These are phyloP conservation scores for Gambusia yucatana DNA, from an alignment of 2,797 vertebrate genomes.

Conservation along the genomic window DNA sequence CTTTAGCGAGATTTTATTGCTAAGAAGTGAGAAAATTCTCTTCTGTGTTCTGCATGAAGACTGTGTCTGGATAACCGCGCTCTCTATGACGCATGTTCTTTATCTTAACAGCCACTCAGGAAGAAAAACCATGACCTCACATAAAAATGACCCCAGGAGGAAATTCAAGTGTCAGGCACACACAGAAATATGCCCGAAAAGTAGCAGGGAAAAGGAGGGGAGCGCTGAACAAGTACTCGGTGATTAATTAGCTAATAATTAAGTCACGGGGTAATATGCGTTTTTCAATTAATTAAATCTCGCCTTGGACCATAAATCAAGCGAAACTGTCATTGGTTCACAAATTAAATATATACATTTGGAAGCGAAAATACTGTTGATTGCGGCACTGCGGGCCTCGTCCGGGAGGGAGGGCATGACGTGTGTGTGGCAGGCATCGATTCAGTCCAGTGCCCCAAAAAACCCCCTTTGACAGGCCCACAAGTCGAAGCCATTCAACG, in stretches of 20 bases:
- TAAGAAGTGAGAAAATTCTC: constrained; percentile 20
- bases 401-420: constrained; percentile 65
- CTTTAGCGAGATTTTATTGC: background rate
- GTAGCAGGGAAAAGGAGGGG: constrained; percentile 44
- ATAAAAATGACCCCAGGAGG: constrained; percentile 73
- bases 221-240: constrained; percentile 65
- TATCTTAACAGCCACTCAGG: constrained; percentile 67
- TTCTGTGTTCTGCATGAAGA: constrained; percentile 17
- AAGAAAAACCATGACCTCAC: constrained; percentile 79
- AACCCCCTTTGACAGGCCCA: constrained; percentile 57
- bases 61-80: constrained; percentile 16
- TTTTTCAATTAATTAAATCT: constrained; percentile 84
- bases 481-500: constrained; percentile 50
- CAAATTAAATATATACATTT: constrained; percentile 83
- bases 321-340: constrained; percentile 80
- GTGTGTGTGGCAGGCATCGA: constrained; percentile 71
- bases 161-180: constrained; percentile 75
- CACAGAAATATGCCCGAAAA: constrained; percentile 69
- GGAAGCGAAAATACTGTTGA: constrained; percentile 77
- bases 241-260: constrained; percentile 85
- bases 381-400: constrained; percentile 76
- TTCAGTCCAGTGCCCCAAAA: constrained; percentile 70
- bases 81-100: constrained; percentile 44
- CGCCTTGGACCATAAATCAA: constrained; percentile 81
- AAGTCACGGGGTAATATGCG: constrained; percentile 81